Percentiles rank a stretch among this genome's conserved stretches.
These are phyloP conservation scores for Cosmopolites sordidus DNA, from an alignment of 2,888 invertebrate species.

Conservation along the genomic window DNA sequence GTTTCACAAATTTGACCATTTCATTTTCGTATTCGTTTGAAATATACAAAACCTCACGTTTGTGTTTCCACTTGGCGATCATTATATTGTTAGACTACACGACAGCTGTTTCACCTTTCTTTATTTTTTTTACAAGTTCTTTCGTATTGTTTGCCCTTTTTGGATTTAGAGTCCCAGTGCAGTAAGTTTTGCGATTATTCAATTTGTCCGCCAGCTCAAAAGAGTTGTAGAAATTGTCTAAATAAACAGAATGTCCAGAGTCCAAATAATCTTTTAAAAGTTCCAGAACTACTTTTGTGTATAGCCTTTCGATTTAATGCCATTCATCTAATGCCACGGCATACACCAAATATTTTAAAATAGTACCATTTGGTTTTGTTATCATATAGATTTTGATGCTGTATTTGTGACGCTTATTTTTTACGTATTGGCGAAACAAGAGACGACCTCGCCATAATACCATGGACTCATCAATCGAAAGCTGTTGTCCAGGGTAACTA, in stretches of 20 bases:
- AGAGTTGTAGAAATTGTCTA: constrained; percentile 26
- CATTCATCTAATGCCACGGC: constrained; percentile 11
- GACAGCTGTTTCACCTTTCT: constrained; percentile 3
- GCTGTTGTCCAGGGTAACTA: not conserved
- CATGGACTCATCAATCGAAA: constrained; percentile 4
- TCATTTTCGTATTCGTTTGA: not conserved
- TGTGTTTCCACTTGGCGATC: constrained; percentile 13
- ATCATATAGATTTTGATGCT: constrained; percentile 17
- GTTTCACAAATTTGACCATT: too few species aligned
- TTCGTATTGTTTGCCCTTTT: constrained; percentile 16
- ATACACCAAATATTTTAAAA: constrained; percentile 17
- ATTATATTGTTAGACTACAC: constrained; percentile 5
- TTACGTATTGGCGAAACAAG: constrained; percentile 13
- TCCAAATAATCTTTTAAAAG: constrained; percentile 20
- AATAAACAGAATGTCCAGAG: constrained; percentile 20
- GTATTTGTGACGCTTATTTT: constrained; percentile 23
- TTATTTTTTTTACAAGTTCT: constrained; percentile 12
- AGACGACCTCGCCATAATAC: constrained; percentile 11
- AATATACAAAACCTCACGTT: constrained; percentile 2
- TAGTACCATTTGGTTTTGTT: constrained; percentile 18
- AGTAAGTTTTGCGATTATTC: constrained; percentile 26
- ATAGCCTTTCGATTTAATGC: constrained; percentile 15
- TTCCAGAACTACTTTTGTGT: constrained; percentile 22
- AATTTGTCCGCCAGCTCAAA: constrained; percentile 13
- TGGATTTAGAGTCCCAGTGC: constrained; percentile 27